Evolutionary conservation across 2,797 vertebrate genomes (phyloP).

Genomic region (Peromyscus attwateri): DNA sequence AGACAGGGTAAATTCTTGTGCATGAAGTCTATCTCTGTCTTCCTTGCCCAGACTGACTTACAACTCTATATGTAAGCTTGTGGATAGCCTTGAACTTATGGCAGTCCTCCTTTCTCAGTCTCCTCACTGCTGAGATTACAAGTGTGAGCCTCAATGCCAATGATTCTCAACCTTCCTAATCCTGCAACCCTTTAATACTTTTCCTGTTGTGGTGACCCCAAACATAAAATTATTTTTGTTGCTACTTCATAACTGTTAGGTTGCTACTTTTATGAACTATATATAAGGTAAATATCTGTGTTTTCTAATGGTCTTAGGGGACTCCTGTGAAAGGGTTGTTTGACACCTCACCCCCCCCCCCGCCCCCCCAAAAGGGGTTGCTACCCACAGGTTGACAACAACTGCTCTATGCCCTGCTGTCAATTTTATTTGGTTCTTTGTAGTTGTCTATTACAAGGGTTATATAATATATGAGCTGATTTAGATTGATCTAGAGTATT

Average conservation of each 20-base stretch:
- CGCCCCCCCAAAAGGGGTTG: neutral
- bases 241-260: neutral
- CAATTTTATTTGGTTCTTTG: conserved; percentile 17
- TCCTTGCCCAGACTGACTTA: neutral
- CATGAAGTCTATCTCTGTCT: conserved; percentile 15
- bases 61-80: neutral
- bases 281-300: neutral
- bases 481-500: neutral
- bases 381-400: neutral
- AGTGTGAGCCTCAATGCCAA: neutral
- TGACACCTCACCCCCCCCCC: neutral
- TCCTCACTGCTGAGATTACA: neutral
- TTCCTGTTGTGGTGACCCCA: neutral
- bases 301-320: neutral
- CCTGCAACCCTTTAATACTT: neutral
- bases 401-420: neutral
- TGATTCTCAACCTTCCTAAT: neutral
- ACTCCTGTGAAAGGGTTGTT: neutral
- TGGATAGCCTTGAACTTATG: neutral
- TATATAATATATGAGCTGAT: neutral
- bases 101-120: neutral
- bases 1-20: neutral
- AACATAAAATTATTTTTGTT: neutral
- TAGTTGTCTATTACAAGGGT: neutral
- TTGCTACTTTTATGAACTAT: neutral